Percentiles rank a stretch among this genome's conserved stretches.
Conservation (phyloP, 2,888 invertebrate species). For the Eremobia ochroleuca region DNA sequence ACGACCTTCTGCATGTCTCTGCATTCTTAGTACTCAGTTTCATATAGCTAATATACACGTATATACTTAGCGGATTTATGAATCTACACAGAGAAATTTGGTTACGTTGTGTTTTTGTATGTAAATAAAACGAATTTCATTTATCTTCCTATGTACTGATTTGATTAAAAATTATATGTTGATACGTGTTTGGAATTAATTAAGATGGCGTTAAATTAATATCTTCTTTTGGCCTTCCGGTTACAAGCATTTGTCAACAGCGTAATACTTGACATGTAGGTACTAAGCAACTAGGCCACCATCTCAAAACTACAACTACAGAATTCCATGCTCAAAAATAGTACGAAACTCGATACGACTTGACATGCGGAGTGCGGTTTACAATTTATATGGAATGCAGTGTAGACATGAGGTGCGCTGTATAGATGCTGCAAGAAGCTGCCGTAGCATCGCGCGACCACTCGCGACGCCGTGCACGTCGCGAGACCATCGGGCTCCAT, state of each 20-base stretch:
- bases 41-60: not conserved
- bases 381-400: constrained; percentile 43
- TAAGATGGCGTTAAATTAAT: not conserved
- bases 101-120: not conserved
- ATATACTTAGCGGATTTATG: not conserved
- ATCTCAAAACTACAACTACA: not conserved
- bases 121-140: not conserved
- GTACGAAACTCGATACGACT: not conserved
- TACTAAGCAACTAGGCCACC: not conserved
- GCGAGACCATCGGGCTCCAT: constrained; percentile 63
- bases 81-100: not conserved
- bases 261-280: not conserved
- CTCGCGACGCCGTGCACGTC: constrained; percentile 22
- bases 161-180: not conserved
- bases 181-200: not conserved
- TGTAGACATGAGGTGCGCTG: constrained; percentile 28
- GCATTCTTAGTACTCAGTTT: constrained; percentile 8
- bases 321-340: constrained; percentile 2
- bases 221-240: not conserved
- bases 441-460: constrained; percentile 1
- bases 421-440: constrained; percentile 26
- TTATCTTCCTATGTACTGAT: not conserved
- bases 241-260: constrained; percentile 3
- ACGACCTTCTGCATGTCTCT: constrained; percentile 5
- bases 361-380: constrained; percentile 16